A percentile compares a stretch with the other conserved stretches of the same genome.
phyloP scores from a whole-genome alignment of 2,888 invertebrate species.

The Erebia aethiops region DNA sequence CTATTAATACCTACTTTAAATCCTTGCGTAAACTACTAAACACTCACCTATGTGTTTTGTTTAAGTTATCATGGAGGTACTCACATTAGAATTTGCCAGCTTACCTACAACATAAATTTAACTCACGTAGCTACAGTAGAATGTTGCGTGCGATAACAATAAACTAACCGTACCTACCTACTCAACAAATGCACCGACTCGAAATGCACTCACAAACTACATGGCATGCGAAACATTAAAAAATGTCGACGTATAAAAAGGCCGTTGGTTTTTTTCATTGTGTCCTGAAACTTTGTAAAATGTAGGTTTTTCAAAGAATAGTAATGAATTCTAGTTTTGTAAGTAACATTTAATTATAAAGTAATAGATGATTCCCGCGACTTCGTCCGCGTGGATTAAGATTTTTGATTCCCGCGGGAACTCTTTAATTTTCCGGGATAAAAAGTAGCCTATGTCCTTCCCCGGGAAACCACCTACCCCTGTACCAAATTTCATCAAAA shows the following conservation, averaged over 20 bases:
- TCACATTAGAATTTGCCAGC: not conserved
- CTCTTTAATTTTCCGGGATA: too few species aligned
- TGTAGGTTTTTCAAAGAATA: conserved; percentile 7
- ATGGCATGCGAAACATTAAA: conserved; percentile 10
- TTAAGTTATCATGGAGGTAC: not conserved
- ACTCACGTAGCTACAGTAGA: conserved; percentile 1
- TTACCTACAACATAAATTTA: not conserved
- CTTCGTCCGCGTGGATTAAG: too few species aligned
- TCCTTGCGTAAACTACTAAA: not conserved
- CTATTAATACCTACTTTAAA: too few species aligned
- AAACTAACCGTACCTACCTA: conserved; percentile 10
- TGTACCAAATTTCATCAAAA: too few species aligned
- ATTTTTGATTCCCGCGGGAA: too few species aligned
- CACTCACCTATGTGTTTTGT: not conserved
- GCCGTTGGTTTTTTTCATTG: conserved; percentile 20
- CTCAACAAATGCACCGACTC: conserved; percentile 19
- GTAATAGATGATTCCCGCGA: too few species aligned
- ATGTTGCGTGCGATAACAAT: conserved; percentile 23
- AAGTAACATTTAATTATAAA: too few species aligned
- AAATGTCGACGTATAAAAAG: conserved; percentile 20
- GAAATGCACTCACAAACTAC: conserved; percentile 18
- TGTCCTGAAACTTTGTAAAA: conserved; percentile 25
- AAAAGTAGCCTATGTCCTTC: too few species aligned
- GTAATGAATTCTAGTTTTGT: too few species aligned
- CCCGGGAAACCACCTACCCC: too few species aligned